phyloP scores from a whole-genome alignment of 2,888 invertebrate genomes.

The Ditylenchus weischeri region DNA sequence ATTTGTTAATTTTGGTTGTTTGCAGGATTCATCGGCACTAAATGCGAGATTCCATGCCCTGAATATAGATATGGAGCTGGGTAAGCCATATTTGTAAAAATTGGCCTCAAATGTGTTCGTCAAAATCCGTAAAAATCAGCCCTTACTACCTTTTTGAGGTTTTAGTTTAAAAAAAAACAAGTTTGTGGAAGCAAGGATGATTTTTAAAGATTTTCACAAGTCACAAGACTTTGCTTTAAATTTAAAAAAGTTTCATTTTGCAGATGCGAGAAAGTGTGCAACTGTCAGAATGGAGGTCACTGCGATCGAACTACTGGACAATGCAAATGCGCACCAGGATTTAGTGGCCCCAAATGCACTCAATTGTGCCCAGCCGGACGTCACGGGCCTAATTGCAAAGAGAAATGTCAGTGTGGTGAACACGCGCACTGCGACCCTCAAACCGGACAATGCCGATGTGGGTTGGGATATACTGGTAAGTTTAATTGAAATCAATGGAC shows the following conservation, averaged over 20 bases:
- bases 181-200: background rate
- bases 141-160: background rate
- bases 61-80: slow-evolving; percentile 46
- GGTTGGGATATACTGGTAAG: slow-evolving; percentile 21
- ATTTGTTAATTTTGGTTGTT: background rate
- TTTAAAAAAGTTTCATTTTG: background rate
- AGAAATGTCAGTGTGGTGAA: slow-evolving; percentile 54
- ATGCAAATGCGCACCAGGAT: slow-evolving; percentile 58
- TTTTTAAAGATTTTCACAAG: slow-evolving; percentile 9
- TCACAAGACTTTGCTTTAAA: background rate
- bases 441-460: slow-evolving; percentile 47
- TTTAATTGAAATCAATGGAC: no score
- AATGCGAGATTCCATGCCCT: slow-evolving; percentile 59
- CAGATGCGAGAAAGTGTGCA: slow-evolving; percentile 50
- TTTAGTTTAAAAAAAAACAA: background rate
- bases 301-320: slow-evolving; percentile 58
- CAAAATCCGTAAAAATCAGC: no score
- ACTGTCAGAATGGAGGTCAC: slow-evolving; percentile 51
- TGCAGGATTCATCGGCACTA: slow-evolving; percentile 45
- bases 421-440: slow-evolving; percentile 48
- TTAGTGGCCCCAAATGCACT: slow-evolving; percentile 42
- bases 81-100: slow-evolving; percentile 25
- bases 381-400: slow-evolving; percentile 53
- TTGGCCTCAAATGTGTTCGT: no score
- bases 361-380: slow-evolving; percentile 47